These are phyloP conservation scores for Clarias pachynema DNA, from an alignment of 2,797 vertebrate species.

Conservation along the genomic window DNA sequence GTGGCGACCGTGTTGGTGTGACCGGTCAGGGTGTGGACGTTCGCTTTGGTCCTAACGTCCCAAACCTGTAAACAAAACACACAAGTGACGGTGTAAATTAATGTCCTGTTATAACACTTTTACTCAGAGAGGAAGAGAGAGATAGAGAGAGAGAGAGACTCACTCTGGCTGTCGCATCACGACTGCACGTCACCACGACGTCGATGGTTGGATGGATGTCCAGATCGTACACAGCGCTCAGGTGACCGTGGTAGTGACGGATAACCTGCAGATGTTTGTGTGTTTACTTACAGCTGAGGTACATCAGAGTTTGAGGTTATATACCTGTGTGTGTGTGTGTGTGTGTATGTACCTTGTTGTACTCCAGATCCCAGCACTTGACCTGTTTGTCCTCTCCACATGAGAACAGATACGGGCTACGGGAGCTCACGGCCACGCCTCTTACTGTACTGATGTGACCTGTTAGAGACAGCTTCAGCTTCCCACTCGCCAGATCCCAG, in stretches of 20 bases:
- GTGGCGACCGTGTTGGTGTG: slow-evolving; percentile 98
- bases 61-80: slow-evolving; percentile 80
- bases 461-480: slow-evolving; percentile 92
- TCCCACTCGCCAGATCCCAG: slow-evolving; percentile 97
- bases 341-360: slow-evolving; percentile 87
- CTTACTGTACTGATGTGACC: slow-evolving; percentile 98
- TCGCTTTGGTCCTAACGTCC: slow-evolving; percentile 96
- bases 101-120: neutral
- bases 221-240: slow-evolving; percentile 94
- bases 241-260: slow-evolving; percentile 95
- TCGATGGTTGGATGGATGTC: slow-evolving; percentile 97
- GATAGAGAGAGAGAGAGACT: slow-evolving; percentile 46
- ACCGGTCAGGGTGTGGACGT: slow-evolving; percentile 92
- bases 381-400: slow-evolving; percentile 99
- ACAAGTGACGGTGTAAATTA: neutral
- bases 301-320: neutral
- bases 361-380: slow-evolving; percentile 99
- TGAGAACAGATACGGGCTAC: slow-evolving; percentile 96
- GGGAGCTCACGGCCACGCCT: slow-evolving; percentile 90
- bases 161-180: slow-evolving; percentile 94
- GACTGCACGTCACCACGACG: slow-evolving; percentile 93
- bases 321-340: neutral
- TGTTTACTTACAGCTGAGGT: neutral
- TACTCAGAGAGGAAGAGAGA: neutral
- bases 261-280: slow-evolving; percentile 81